Percentiles rank a stretch among this genome's conserved stretches.
phyloP scores from a whole-genome alignment of 2,888 invertebrate genomes.

The Eilema sororculum region DNA sequence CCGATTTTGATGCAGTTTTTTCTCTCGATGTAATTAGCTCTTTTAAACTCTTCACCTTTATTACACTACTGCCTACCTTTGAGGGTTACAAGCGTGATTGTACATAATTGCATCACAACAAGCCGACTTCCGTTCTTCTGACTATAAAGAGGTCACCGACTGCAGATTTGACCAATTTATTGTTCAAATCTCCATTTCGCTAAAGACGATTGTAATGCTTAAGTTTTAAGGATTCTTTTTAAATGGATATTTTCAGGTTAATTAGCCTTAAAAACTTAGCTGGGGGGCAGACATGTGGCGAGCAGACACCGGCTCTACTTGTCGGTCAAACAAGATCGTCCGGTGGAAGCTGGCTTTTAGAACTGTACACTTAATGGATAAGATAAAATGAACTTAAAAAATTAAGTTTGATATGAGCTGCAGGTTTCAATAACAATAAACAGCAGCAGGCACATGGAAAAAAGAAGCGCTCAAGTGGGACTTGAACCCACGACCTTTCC shows the following conservation, averaged over 20 bases:
- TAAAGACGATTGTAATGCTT: conserved; percentile 9
- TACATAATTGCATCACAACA: conserved; percentile 7
- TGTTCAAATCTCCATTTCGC: neutral
- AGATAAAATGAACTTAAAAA: no score
- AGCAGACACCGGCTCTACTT: conserved; percentile 33
- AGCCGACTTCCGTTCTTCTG: conserved; percentile 15
- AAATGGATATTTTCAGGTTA: conserved; percentile 17
- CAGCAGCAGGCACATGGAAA: no score
- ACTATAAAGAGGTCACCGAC: conserved; percentile 18
- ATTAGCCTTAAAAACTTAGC: conserved; percentile 52
- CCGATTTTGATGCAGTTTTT: no score
- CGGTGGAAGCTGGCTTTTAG: conserved; percentile 19
- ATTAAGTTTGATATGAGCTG: no score
- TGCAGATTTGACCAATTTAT: conserved; percentile 8
- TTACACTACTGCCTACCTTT: neutral
- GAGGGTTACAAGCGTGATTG: neutral
- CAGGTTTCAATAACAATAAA: no score
- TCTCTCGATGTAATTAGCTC: neutral
- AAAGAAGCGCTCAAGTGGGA: no score
- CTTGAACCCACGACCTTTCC: no score
- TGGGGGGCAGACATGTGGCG: conserved; percentile 59
- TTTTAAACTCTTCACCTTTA: neutral
- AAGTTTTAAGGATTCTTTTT: conserved; percentile 22
- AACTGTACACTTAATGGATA: neutral
- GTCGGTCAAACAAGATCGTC: conserved; percentile 20